Evolutionary conservation across 1,140 invertebrate genomes (phyloP), one percentile per base, ranked within the genome.

Genomic region (Micrasema minimum): DNA sequence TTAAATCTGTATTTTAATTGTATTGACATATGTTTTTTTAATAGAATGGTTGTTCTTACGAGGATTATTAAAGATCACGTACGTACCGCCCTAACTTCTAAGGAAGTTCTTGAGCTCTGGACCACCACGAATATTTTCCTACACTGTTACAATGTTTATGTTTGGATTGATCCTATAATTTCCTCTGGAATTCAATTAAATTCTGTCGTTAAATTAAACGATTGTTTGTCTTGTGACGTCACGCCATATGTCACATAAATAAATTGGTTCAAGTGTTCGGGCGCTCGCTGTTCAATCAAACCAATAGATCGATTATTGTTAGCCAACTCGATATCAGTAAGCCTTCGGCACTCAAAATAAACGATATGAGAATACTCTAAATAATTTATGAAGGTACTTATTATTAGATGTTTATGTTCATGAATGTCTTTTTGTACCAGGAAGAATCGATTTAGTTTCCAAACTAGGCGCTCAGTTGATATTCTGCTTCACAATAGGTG

Each of bases 231-330:
- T 16, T n/a, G 38, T 64, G 59, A 64, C 59, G 41, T 62, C 41
- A 18, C 59, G 16, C 26, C 43, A 45, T 46, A 41, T 64, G 43
- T 64, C 59, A 26, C 26, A 48, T 64, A 64, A 45, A 45, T 64
- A 64, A 64, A 64, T 64, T 64, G 59, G 43, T 64, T 64, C 59
- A 48, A 64, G 41, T 64, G 43, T 46, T 45, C 26, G 14, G 59
- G 18, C 41, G 41, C n/a, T 14, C 43, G 59, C 59, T 64, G 16
- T 23, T 22, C 59, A 64, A 64, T 45, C 22, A 46, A 23, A 46
- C 23, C 23, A 26, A 64, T 64, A 18, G 59, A 64, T 64, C 43
- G 41, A 64, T 46, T 64, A 20, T 45, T 38, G 35, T 41, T 3
- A 31, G 26, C 26, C 2, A 31, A 31, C 26, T 2, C 26, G 26